phyloP scores from a whole-genome alignment of 2,113 vertebrate genomes.

The Meleagris gallopavo region DNA sequence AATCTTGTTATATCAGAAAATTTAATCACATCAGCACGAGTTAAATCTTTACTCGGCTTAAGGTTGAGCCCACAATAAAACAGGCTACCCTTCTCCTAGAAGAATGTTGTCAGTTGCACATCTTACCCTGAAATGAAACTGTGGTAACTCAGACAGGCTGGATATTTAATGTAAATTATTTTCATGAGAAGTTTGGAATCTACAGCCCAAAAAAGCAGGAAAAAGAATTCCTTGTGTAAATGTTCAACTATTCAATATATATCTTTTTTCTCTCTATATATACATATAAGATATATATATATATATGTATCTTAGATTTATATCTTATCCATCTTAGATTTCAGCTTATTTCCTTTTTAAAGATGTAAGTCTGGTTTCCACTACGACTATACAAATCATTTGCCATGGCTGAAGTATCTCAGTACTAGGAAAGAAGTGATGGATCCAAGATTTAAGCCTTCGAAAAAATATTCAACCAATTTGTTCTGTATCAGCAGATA shows the following conservation, averaged over 20 bases:
- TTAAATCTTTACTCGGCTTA: neutral
- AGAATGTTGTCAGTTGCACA: neutral
- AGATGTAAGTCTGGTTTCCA: conserved; percentile 7
- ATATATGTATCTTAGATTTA: too few species aligned
- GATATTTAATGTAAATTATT: neutral
- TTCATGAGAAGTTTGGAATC: neutral
- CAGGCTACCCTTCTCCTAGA: neutral
- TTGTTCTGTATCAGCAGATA: conserved; percentile 48
- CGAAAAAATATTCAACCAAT: neutral
- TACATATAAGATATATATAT: too few species aligned
- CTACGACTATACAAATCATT: conserved; percentile 15
- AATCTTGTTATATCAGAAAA: neutral
- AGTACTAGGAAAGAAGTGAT: conserved; percentile 20
- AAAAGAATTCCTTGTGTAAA: neutral
- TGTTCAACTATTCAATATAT: neutral
- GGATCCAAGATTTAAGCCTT: conserved; percentile 34
- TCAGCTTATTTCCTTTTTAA: neutral
- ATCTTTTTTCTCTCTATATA: too few species aligned
- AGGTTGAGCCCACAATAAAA: neutral
- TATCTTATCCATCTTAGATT: neutral
- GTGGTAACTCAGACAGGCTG: neutral
- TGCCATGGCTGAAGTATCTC: conserved; percentile 22
- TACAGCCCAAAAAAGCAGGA: neutral
- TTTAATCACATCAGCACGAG: neutral
- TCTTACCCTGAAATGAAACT: neutral